A percentile compares a stretch with the other conserved stretches of the same genome.
Conservation (phyloP, 2,888 invertebrate species). For the Phyllotreta striolata region DNA sequence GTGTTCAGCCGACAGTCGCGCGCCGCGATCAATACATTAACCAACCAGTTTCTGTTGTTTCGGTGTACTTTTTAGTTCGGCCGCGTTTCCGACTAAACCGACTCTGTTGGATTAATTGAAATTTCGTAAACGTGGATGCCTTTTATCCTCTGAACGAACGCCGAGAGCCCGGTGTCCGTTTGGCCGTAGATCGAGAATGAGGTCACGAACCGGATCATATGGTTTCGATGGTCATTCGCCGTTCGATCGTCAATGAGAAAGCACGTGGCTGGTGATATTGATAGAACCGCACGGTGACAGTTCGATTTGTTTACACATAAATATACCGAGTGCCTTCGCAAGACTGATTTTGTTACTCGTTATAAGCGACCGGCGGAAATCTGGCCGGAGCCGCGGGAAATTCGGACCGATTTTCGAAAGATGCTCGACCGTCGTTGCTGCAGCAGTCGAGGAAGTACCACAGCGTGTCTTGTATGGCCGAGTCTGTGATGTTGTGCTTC, state of each 20-base stretch:
- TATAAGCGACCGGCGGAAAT: background rate
- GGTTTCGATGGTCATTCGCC: conserved; percentile 36
- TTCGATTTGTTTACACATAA: conserved; percentile 1
- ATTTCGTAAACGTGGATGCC: conserved; percentile 10
- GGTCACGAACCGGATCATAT: conserved; percentile 25
- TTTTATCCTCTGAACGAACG: conserved; percentile 12
- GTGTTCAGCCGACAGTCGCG: conserved; percentile 38
- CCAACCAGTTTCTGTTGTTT: conserved; percentile 40
- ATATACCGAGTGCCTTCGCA: conserved; percentile 13
- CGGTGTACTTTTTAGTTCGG: conserved; percentile 7
- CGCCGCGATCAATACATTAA: conserved; percentile 40
- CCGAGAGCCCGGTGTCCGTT: background rate
- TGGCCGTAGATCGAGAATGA: conserved; percentile 3
- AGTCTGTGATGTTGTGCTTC: conserved; percentile 69
- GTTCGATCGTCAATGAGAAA: background rate
- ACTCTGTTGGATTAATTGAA: background rate
- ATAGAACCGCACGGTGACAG: conserved; percentile 5
- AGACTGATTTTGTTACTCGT: conserved; percentile 13
- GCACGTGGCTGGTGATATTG: conserved; percentile 22
- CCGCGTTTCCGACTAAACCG: background rate
- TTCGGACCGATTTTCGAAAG: conserved; percentile 22
- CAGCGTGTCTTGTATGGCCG: conserved; percentile 46
- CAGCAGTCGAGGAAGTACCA: conserved; percentile 43
- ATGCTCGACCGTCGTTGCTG: conserved; percentile 30
- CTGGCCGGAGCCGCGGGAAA: conserved; percentile 12